Conservation (phyloP, 2,797 vertebrate species). For the Arrhamphus sclerolepis region DNA sequence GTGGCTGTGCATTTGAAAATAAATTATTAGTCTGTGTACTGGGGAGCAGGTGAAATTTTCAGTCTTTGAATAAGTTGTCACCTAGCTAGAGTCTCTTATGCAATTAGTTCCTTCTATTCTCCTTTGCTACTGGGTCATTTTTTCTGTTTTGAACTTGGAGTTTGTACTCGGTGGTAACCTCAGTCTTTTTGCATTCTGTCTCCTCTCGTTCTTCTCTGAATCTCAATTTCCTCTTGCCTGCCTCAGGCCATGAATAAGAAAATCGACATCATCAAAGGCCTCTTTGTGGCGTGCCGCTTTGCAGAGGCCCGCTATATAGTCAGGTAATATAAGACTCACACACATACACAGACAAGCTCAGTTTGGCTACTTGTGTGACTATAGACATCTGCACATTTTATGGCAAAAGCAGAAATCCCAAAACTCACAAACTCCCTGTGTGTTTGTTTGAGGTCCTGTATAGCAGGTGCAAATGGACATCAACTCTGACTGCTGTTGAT, state of each 20-base stretch:
- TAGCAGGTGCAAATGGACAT: conserved; percentile 4
- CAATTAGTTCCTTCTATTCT: conserved; percentile 49
- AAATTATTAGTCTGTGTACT: conserved; percentile 37
- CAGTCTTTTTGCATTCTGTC: conserved; percentile 60
- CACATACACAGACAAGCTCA: neutral
- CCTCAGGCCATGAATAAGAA: conserved; percentile 92
- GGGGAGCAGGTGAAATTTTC: conserved; percentile 18
- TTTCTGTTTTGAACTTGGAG: conserved; percentile 49
- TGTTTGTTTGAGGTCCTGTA: conserved; percentile 10
- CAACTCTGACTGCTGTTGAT: conserved; percentile 19
- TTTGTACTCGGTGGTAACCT: conserved; percentile 61
- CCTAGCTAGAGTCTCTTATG: conserved; percentile 31
- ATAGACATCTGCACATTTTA: conserved; percentile 12
- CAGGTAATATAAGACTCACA: conserved; percentile 78
- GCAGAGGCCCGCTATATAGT: conserved; percentile 91
- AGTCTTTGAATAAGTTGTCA: conserved; percentile 41
- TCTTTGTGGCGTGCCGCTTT: conserved; percentile 92
- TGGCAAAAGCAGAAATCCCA: neutral
- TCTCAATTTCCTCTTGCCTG: conserved; percentile 65
- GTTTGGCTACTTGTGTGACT: conserved; percentile 2
- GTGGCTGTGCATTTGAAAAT: conserved; percentile 26
- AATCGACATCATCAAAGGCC: conserved; percentile 92
- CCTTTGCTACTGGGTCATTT: conserved; percentile 7
- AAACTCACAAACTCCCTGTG: neutral
- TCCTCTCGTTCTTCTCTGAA: conserved; percentile 60